Evolutionary conservation across 1,140 invertebrate species (phyloP).

Genomic region (Ectropis grisescens): DNA sequence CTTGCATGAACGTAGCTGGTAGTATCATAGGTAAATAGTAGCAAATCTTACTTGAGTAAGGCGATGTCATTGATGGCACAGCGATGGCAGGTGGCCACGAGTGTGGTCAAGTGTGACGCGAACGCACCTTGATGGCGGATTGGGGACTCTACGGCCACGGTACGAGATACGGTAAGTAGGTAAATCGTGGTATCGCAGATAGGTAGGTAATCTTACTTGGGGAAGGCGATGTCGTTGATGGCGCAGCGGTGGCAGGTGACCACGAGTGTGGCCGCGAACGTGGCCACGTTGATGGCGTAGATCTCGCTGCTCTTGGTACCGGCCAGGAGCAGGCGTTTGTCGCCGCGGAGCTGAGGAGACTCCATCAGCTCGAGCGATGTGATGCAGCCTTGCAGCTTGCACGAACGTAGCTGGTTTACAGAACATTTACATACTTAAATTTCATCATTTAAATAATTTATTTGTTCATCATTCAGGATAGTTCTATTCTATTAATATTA

Average conservation of each 20-base stretch:
- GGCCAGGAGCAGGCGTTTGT: slow-evolving; percentile 72
- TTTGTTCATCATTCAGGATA: too few species aligned
- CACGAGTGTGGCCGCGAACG: slow-evolving; percentile 78
- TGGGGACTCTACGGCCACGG: too few species aligned
- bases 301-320: slow-evolving; percentile 87
- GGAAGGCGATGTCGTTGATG: slow-evolving; percentile 88
- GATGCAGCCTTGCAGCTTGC: slow-evolving; percentile 73
- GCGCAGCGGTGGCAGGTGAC: slow-evolving; percentile 85
- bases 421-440: too few species aligned
- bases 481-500: too few species aligned
- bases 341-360: slow-evolving; percentile 19
- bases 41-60: slow-evolving; percentile 91
- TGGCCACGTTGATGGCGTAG: slow-evolving; percentile 80
- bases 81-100: slow-evolving; percentile 87
- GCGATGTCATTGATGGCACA: slow-evolving; percentile 83
- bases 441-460: too few species aligned
- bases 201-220: too few species aligned
- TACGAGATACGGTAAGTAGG: too few species aligned
- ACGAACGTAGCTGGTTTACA: slow-evolving; percentile 73
- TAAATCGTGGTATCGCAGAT: too few species aligned
- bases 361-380: slow-evolving; percentile 76
- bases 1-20: too few species aligned
- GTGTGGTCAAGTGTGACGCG: slow-evolving; percentile 76
- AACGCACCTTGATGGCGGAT: slow-evolving; percentile 79
- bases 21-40: too few species aligned